Percentiles rank a stretch among this genome's conserved stretches.
These are phyloP conservation scores for Gastrophysa polygoni DNA, from an alignment of 2,888 invertebrate species.

Conservation along the genomic window DNA sequence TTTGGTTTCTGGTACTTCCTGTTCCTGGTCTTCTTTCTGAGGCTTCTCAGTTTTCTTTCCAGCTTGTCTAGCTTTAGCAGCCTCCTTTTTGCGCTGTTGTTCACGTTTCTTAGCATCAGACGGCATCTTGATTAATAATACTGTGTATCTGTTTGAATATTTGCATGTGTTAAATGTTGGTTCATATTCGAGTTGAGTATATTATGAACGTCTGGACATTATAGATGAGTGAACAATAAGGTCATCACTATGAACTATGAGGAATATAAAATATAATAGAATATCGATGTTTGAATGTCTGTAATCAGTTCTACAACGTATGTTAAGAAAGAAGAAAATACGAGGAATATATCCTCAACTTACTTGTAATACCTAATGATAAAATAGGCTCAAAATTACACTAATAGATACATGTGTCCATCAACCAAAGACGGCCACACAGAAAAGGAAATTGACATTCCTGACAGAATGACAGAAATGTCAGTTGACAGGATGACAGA, in stretches of 20 bases:
- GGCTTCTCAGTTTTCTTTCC: conserved; percentile 57
- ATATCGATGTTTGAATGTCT: neutral
- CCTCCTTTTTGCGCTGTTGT: conserved; percentile 96
- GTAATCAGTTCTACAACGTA: neutral
- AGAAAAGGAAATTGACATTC: conserved; percentile 12
- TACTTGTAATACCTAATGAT: conserved; percentile 36
- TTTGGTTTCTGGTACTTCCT: conserved; percentile 44
- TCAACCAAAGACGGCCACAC: conserved; percentile 34
- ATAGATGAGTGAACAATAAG: neutral
- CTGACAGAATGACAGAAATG: neutral
- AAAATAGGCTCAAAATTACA: conserved; percentile 38
- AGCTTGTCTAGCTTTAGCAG: conserved; percentile 74
- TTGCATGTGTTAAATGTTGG: neutral
- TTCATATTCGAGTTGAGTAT: neutral
- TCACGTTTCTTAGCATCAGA: conserved; percentile 99
- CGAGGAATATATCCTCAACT: conserved; percentile 17
- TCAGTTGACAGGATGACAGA: conserved; percentile 2
- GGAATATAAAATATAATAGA: neutral
- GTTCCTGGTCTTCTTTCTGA: conserved; percentile 53
- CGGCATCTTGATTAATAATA: conserved; percentile 72
- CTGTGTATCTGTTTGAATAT: conserved; percentile 1
- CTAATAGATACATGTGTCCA: conserved; percentile 36
- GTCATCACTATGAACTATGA: conserved; percentile 2
- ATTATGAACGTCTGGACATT: no score
- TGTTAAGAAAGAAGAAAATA: neutral